A percentile compares a stretch with the other conserved stretches of the same genome.
These are phyloP conservation scores for Conistra vaccinii DNA, from an alignment of 2,888 invertebrate species.

Conservation along the genomic window DNA sequence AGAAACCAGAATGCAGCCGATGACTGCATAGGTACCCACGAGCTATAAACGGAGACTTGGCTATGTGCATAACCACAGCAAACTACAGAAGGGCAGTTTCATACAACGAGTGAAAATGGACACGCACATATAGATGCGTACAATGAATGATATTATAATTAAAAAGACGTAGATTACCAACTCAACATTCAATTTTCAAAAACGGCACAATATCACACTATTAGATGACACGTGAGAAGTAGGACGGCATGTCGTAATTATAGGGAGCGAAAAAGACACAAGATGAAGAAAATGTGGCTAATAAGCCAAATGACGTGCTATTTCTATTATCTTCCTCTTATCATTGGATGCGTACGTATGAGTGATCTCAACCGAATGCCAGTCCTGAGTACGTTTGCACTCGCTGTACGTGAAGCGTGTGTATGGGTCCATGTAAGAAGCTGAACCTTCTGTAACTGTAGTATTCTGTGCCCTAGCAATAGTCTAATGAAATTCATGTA, in stretches of 20 bases:
- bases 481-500: slow-evolving; percentile 47
- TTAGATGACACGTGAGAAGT: too few relatives aligned
- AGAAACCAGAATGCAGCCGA: slow-evolving; percentile 54
- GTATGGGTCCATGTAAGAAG: not conserved
- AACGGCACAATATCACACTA: too few relatives aligned
- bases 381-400: not conserved
- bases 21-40: slow-evolving; percentile 57
- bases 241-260: too few relatives aligned
- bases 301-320: too few relatives aligned
- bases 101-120: not conserved
- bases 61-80: slow-evolving; percentile 25
- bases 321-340: too few relatives aligned
- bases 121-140: not conserved
- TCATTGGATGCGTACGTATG: too few relatives aligned
- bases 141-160: too few relatives aligned
- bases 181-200: too few relatives aligned
- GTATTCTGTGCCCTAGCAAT: slow-evolving; percentile 4
- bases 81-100: not conserved
- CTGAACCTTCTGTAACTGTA: slow-evolving; percentile 1
- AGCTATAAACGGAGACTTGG: slow-evolving; percentile 68
- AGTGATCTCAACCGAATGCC: not conserved
- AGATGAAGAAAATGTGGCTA: too few relatives aligned
- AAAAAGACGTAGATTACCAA: too few relatives aligned
- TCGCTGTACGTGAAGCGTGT: not conserved
- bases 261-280: too few relatives aligned